A percentile compares a stretch with the other conserved stretches of the same genome.
Evolutionary conservation across 2,888 invertebrate species (phyloP).

Genomic region (Chironomus riparius): DNA sequence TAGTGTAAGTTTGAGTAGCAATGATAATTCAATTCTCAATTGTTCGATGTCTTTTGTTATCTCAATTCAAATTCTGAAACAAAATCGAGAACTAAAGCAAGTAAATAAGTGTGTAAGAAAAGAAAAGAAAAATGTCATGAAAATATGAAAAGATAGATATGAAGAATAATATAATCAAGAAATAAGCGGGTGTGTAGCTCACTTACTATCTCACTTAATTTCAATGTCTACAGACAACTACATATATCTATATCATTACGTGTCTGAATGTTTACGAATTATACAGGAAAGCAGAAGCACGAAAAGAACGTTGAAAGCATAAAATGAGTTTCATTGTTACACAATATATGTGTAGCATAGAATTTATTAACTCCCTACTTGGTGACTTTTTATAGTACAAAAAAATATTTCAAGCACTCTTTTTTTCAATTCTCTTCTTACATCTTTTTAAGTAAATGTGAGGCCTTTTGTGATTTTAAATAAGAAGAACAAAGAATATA

Average conservation of each 20-base stretch:
- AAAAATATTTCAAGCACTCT: neutral
- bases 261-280: slow-evolving; percentile 9
- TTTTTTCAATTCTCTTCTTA: no score
- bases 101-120: no score
- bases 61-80: neutral
- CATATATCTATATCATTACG: neutral
- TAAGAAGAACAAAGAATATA: no score
- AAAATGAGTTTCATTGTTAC: slow-evolving; percentile 13
- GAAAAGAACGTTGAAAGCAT: slow-evolving; percentile 16
- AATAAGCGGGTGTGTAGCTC: neutral
- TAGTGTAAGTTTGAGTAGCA: no score
- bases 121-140: neutral
- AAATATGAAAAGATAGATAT: no score
- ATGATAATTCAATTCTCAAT: neutral
- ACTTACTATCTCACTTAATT: neutral
- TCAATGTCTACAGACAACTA: neutral
- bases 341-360: neutral
- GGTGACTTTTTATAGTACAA: neutral
- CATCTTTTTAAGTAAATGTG: neutral
- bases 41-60: neutral
- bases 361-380: neutral
- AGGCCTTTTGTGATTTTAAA: neutral
- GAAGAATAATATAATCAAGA: neutral
- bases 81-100: no score
- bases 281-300: neutral